phyloP scores from a whole-genome alignment of 2,888 invertebrate genomes.

The Penaeus monodon region DNA sequence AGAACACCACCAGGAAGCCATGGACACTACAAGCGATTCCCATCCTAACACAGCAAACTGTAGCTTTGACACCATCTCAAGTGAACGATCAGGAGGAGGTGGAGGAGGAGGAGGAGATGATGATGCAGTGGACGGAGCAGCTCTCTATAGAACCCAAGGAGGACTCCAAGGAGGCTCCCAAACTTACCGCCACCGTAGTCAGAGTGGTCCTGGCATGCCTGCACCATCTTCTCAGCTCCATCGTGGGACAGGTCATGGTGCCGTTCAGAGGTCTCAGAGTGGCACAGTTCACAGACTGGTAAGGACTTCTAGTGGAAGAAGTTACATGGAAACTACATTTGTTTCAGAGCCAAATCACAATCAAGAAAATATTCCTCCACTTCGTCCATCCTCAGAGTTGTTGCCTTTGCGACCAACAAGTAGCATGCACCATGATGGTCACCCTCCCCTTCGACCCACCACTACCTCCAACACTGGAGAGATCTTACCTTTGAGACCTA shows the following conservation, averaged over 20 bases:
- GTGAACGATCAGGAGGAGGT: slow-evolving; percentile 49
- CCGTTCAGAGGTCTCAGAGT: slow-evolving; percentile 56
- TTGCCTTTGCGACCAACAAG: slow-evolving; percentile 50
- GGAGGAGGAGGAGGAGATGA: slow-evolving; percentile 45
- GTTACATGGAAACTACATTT: slow-evolving; percentile 63
- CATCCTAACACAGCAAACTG: slow-evolving; percentile 53
- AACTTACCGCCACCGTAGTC: slow-evolving; percentile 42
- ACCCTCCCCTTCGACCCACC: slow-evolving; percentile 42
- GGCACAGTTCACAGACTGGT: slow-evolving; percentile 56
- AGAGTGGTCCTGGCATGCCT: slow-evolving; percentile 50
- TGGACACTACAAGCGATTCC: slow-evolving; percentile 59
- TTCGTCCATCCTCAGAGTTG: slow-evolving; percentile 44
- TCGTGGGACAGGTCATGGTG: slow-evolving; percentile 42
- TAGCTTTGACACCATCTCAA: slow-evolving; percentile 55
- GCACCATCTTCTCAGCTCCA: slow-evolving; percentile 50
- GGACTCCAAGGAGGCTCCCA: slow-evolving; percentile 17
- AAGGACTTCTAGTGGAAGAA: slow-evolving; percentile 63
- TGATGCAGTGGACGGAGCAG: slow-evolving; percentile 48
- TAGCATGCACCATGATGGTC: slow-evolving; percentile 50
- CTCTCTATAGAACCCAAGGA: slow-evolving; percentile 39
- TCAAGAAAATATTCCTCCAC: slow-evolving; percentile 63
- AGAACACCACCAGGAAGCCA: slow-evolving; percentile 45
- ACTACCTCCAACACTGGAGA: slow-evolving; percentile 45
- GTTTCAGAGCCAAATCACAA: slow-evolving; percentile 55
- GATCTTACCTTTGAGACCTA: slow-evolving; percentile 23